phyloP scores from a whole-genome alignment of 2,888 invertebrate genomes.

The Campoplex capitator region DNA sequence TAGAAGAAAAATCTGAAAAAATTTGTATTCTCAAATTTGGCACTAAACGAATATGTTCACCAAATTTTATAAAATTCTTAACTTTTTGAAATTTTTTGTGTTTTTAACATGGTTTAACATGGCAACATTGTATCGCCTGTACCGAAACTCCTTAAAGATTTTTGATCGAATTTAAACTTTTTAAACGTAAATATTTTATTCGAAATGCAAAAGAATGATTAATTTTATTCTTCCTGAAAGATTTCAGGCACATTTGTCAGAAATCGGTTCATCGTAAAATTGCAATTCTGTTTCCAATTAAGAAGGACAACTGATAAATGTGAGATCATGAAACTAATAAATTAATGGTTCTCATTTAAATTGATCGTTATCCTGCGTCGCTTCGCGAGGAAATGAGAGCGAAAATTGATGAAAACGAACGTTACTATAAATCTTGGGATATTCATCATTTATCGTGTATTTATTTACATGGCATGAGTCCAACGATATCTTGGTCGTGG shows the following conservation, averaged over 20 bases:
- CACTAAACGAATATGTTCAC: no score
- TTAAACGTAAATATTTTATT: no score
- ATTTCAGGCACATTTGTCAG: no score
- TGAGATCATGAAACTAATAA: not conserved
- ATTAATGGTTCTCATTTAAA: not conserved
- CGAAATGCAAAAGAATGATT: not conserved
- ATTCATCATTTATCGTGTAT: not conserved
- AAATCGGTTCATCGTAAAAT: not conserved
- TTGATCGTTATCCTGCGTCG: not conserved
- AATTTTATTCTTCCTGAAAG: not conserved
- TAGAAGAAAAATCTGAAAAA: no score
- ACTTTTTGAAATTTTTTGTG: no score
- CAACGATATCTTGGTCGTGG: not conserved
- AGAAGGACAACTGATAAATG: not conserved
- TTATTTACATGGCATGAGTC: not conserved
- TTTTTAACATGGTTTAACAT: no score
- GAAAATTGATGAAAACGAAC: not conserved
- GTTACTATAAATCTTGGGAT: not conserved
- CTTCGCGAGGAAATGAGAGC: not conserved
- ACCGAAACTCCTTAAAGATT: no score
- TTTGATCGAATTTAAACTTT: no score
- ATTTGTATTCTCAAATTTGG: no score
- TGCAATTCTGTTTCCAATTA: not conserved
- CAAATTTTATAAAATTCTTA: no score
- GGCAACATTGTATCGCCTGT: no score